Base-by-base conservation (phyloP, 2,888 invertebrate genomes). In the Laspeyria flexula region DNA sequence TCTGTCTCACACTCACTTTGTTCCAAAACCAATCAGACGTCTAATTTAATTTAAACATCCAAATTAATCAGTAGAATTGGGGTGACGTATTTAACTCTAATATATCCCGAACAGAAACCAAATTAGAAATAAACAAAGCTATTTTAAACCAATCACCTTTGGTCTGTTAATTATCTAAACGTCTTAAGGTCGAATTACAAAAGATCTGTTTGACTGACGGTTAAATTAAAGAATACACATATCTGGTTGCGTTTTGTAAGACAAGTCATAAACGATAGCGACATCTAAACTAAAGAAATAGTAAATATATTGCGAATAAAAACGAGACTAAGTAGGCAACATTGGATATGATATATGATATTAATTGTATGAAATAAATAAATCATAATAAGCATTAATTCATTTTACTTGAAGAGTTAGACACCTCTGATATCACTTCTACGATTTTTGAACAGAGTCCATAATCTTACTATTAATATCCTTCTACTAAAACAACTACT, bases 101-200 rank as follows among this genome's bases (percentile, higher is more conserved):
- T 38, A 15, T 43, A 44, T 38, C 25, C 35, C 46, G 29, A 29
- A 42, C 10, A 35, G 12, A 25, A 42, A 43, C 60, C n/a, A n/a
- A n/a, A n/a, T n/a, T n/a, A n/a, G n/a, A 73, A 57, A 65, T 51
- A 71, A 71, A 73, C 54, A 72, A 43, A 60, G 48, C 57, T 48
- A 65, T 64, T 68, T 68, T 57, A 61, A 67, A 50, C 55, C 30
- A 31, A 51, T 63, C 52, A 49, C 61, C 68, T 72, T 73, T 61
- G 54, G 33, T 60, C 43, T 43, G 60, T 72, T 75, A 64, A 74
- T 73, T 70, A 76, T 70, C 60, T 67, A 56, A 74, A 44, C 66
- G 59, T 63, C 69, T 66, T 63, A 69, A 75, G 81, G 69, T 83
- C 76, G 55, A 50, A 59, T 83, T 83, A 79, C 84, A 83, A 84